Base-by-base conservation (phyloP, 2,113 vertebrate genomes). In the Myotis brandtii region DNA sequence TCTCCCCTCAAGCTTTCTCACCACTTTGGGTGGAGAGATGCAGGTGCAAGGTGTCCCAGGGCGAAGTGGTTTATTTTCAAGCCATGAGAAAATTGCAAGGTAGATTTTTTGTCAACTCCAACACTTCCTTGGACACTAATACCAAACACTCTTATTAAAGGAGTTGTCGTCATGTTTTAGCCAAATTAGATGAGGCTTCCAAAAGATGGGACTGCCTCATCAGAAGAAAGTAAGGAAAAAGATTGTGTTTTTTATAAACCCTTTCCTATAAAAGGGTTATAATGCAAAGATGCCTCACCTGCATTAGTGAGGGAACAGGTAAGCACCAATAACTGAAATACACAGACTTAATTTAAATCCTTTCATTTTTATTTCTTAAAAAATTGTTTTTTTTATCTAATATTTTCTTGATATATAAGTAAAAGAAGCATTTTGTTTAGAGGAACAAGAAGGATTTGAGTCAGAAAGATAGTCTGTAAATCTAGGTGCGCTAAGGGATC, bases 131-230 rank as follows among this genome's bases (percentile, higher is more conserved):
- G 95, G 77, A 92, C 69, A 64, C 2, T 0, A 8, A 77, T 77
- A 94, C 80, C 86, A 95, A 94, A 62, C 85, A 94, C 91, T 88
- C 82, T 64, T 75, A 66, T 87, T 85, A 97, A 89, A 98, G 94
- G 79, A 97, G 80, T 90, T 97, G 96, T 97, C 96, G 95, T 96
- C 89, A 95, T 77, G 73, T 95, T 95, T 98, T 97, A 98, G 86
- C 95, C 90, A 86, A 96, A 96, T 95, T 91, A 89, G 83, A 62
- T 32, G 43, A 97, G 0, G 21, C 89, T 96, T 93, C 86, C 4
- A 2, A 92, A 95, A 81, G 79, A 86, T 92, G 85, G 92, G 12
- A 92, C 91, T 82, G 20, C 76, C 87, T 90, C 95, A 91, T 80
- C 2, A 23, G 0, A 93, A 86, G 83, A 12, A 4, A 91, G 52